Base-by-base conservation (phyloP, 2,888 invertebrate species). In the Cephonodes hylas region DNA sequence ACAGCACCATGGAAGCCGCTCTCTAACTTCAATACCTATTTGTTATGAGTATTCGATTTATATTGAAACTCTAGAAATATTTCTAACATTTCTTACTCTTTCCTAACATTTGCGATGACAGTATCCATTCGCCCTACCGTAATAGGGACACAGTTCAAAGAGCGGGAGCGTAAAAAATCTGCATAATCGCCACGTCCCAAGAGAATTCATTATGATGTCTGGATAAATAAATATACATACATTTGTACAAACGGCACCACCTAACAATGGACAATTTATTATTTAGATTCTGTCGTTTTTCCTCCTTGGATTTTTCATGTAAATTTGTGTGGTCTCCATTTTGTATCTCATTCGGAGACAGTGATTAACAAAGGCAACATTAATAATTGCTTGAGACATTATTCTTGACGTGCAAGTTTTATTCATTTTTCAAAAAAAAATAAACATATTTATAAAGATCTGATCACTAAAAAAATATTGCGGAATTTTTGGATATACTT, bases 221-320 rank as follows among this genome's bases (percentile, higher is more conserved):
- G 84, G 85, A 85, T 88, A 88, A 86, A 86, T 88, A 87, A 87
- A 86, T 88, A 83, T 82, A 73, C 73, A 27, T 45, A 80, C 77
- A 82, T 82, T 80, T 80, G 81, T 82, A 82, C 83, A 83, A 84
- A 78, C 74, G 67, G 73, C 75, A 73, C 72, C 75, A 79, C 78
- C 82, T 83, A 83, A 89, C 86, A 88, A 90, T 89, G 83, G 85
- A 89, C 88, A 89, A 89, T 90, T 89, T 89, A 89, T 89, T 90
- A 89, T 90, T 90, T 88, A 89, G 88, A 90, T 89, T 86, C 83
- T 75, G 76, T 53, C 77, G 74, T 80, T 78, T 82, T 76, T 77
- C 74, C 68, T 66, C 74, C 73, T 74, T 74, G 81, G 78, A 81
- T 85, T 87, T 87, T 86, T 87, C 82, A 87, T 87, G 83, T 83